A percentile compares a stretch with the other conserved stretches of the same genome.
phyloP scores from a whole-genome alignment of 2,888 invertebrate species.

The Dichetophora obliterata region DNA sequence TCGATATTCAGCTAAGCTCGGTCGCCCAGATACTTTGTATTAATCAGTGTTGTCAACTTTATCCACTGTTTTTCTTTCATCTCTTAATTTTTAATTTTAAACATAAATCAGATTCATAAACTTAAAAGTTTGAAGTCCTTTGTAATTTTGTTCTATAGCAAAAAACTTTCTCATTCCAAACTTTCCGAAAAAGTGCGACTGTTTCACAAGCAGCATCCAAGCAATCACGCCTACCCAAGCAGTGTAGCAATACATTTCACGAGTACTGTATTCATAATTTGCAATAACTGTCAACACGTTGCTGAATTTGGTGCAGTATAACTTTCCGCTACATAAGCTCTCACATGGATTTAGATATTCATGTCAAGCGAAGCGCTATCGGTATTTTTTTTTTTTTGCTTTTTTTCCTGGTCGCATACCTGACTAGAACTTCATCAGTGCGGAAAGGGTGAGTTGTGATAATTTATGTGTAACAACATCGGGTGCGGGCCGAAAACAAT shows the following conservation, averaged over 20 bases:
- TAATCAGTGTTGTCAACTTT: too few relatives aligned
- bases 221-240: too few relatives aligned
- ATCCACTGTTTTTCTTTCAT: too few relatives aligned
- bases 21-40: too few relatives aligned
- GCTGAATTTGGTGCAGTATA: constrained; percentile 5
- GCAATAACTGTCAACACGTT: constrained; percentile 20
- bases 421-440: neutral
- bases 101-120: too few relatives aligned
- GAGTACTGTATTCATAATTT: constrained; percentile 30
- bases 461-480: neutral
- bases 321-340: constrained; percentile 28
- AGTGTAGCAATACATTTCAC: constrained; percentile 20
- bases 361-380: neutral
- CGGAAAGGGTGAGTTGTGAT: neutral
- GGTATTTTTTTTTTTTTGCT: neutral
- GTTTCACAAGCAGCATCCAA: neutral
- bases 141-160: neutral
- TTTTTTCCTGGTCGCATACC: neutral
- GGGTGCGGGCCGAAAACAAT: neutral
- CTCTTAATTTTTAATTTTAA: too few relatives aligned
- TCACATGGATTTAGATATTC: constrained; percentile 28
- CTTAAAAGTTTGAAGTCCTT: neutral
- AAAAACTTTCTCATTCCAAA: neutral
- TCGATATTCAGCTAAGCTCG: too few relatives aligned
- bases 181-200: neutral